Percentiles rank a stretch among this genome's conserved stretches.
Evolutionary conservation across 2,797 vertebrate genomes (phyloP).

Genomic region (Scyliorhinus canicula): DNA sequence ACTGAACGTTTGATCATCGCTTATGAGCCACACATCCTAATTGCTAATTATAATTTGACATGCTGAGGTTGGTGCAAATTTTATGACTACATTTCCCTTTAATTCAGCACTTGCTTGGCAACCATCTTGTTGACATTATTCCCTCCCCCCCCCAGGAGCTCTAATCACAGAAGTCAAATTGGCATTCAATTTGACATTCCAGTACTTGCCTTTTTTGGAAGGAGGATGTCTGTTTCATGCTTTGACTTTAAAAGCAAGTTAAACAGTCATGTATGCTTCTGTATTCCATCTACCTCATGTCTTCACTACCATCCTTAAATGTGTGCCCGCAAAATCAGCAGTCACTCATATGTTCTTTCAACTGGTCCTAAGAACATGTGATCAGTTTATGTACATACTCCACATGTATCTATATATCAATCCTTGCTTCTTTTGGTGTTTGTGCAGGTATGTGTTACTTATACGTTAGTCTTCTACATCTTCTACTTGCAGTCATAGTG

Average conservation of each 20-base stretch:
- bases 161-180: not conserved
- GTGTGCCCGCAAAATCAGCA: not conserved
- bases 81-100: not conserved
- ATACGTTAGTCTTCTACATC: not conserved
- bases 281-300: not conserved
- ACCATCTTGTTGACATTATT: not conserved
- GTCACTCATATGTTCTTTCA: not conserved
- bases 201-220: not conserved
- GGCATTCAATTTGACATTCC: not conserved
- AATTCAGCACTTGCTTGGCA: not conserved
- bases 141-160: not conserved
- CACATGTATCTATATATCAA: not conserved
- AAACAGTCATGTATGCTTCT: not conserved
- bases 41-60: not conserved
- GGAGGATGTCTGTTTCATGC: not conserved
- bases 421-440: not conserved
- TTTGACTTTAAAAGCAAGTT: not conserved
- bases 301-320: not conserved
- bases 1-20: not conserved
- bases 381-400: not conserved
- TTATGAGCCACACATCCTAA: not conserved
- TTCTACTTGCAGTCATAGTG: not conserved
- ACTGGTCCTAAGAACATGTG: not conserved
- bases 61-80: not conserved
- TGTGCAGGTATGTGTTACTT: not conserved